These are phyloP conservation scores for Acanthopagrus latus DNA, from an alignment of 2,797 vertebrate genomes.

Conservation along the genomic window DNA sequence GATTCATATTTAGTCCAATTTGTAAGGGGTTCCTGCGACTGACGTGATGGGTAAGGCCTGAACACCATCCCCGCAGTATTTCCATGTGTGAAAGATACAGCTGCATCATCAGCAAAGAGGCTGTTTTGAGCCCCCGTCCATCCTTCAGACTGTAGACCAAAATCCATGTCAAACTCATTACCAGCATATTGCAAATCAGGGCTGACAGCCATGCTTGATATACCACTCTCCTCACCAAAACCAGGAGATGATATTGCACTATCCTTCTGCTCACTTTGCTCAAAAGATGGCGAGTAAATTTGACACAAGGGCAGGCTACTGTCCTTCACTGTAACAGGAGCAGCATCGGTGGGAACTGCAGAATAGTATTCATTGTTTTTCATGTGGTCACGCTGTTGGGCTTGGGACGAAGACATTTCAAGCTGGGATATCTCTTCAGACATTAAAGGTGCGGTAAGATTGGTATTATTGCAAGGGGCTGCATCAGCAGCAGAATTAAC, in stretches of 20 bases:
- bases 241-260: constrained; percentile 16
- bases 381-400: constrained; percentile 18
- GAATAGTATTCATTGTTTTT: not conserved
- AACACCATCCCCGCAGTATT: not conserved
- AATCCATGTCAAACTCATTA: constrained; percentile 4
- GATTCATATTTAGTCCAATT: constrained; percentile 3
- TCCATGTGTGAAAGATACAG: not conserved
- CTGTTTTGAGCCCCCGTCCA: constrained; percentile 1
- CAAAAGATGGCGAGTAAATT: constrained; percentile 8
- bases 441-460: not conserved
- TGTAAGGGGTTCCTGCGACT: not conserved
- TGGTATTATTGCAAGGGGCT: not conserved
- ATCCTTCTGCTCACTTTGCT: constrained; percentile 24
- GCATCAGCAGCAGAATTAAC: not conserved
- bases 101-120: constrained; percentile 21
- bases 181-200: constrained; percentile 57
- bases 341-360: not conserved
- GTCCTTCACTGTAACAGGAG: constrained; percentile 5
- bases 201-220: constrained; percentile 76
- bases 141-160: not conserved
- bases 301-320: not conserved
- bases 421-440: constrained; percentile 12
- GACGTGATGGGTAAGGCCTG: not conserved
- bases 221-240: constrained; percentile 69
- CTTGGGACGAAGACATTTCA: constrained; percentile 13